Evolutionary conservation across 2,113 vertebrate species (phyloP), one percentile per base, ranked within the genome.

Genomic region (Grus americana): DNA sequence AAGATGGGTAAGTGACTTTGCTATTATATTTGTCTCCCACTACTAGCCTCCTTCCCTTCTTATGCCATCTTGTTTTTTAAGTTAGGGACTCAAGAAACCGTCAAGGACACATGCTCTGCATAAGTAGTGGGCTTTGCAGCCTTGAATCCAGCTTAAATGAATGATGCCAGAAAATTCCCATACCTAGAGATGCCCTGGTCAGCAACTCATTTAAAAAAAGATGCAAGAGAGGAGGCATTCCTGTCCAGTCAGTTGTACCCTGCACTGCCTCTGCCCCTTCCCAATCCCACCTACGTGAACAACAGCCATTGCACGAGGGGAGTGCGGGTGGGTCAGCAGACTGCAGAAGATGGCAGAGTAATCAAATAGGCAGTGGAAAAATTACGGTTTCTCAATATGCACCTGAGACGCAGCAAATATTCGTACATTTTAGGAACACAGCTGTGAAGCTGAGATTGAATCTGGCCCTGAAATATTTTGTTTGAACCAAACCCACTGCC

Each of bases 361-460:
- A 38, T 96, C 93, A 95, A 84, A 90, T 61, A 93, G 40, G 79
- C 90, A 94, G 76, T 82, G 59, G 36, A 57, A 89, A 71, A 55
- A 72, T 75, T 22, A 76, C 75, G 62, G 46, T 32, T 94, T 84
- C 68, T 93, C 90, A 85, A 40, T 91, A 92, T 79, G 38, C 93
- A 95, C 90, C 87, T 97, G 87, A 97, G 92, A 95, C 52, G 12
- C n/a, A 75, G 67, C 93, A 97, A 85, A 93, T 95, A 92, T 93
- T 97, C 49, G 1, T 73, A 96, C 72, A 88, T 96, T 97, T 97
- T 95, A 92, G 79, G 91, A 93, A 84, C 40, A 79, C 36, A 87
- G 62, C 59, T 92, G 88, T 71, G 63, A 80, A 96, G 59, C 18
- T 84, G 55, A 78, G 71, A 79, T 62, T 95, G 58, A 74, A 11